Evolutionary conservation across 2,888 invertebrate species (phyloP).

Genomic region (Agrochola circellaris): DNA sequence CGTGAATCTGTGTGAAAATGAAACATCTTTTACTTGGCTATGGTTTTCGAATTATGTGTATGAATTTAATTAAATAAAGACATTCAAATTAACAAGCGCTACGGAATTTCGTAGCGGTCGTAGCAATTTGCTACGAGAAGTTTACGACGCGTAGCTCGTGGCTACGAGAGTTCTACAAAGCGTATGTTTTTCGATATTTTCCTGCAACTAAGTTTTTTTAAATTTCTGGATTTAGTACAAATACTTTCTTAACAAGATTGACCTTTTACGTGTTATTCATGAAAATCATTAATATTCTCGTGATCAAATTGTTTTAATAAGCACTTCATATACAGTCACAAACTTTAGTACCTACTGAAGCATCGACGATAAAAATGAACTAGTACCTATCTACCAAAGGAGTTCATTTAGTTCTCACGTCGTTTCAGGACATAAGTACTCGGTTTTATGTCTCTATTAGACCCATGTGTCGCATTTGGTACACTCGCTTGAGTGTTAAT

Average conservation of each 20-base stretch:
- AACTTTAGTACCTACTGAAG: slow-evolving; percentile 35
- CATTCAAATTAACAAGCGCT: slow-evolving; percentile 10
- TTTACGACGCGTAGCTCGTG: slow-evolving; percentile 40
- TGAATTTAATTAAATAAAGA: not conserved
- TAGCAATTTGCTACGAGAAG: slow-evolving; percentile 51
- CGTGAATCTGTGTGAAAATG: not conserved
- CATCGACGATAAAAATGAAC: slow-evolving; percentile 43
- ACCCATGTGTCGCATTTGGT: slow-evolving; percentile 35
- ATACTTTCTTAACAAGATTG: not conserved
- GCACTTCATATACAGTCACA: slow-evolving; percentile 12
- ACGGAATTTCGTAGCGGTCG: slow-evolving; percentile 34
- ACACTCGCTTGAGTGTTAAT: slow-evolving; percentile 42
- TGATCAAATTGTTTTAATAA: not conserved
- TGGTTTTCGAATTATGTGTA: not conserved
- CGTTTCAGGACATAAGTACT: slow-evolving; percentile 31
- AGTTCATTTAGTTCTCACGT: slow-evolving; percentile 50
- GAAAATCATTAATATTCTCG: not conserved
- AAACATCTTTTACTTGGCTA: not conserved
- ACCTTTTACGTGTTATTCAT: not conserved
- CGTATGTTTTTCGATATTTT: not conserved
- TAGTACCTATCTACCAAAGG: slow-evolving; percentile 23
- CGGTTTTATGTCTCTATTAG: slow-evolving; percentile 46
- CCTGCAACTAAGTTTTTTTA: not conserved
- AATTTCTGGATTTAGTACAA: not conserved
- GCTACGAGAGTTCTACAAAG: slow-evolving; percentile 8